Evolutionary conservation across 2,113 vertebrate species (phyloP).

Genomic region (Osmerus mordax): DNA sequence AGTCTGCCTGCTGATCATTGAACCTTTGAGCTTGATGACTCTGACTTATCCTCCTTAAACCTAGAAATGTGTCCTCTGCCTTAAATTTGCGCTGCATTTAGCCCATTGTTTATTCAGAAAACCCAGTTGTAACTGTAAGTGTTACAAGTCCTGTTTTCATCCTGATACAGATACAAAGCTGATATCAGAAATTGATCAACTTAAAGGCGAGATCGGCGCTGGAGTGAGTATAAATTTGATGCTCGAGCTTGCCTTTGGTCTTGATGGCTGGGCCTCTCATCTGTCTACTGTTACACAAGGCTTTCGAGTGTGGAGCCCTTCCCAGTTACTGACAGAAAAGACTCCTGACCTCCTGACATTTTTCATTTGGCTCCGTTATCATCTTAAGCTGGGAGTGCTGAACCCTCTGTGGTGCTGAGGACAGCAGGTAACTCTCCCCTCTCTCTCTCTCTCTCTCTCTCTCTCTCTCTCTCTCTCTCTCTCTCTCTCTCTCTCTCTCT

Average conservation of each 20-base stretch:
- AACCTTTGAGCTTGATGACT: not conserved
- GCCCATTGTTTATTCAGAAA: too few relatives aligned
- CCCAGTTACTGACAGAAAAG: conserved; percentile 46
- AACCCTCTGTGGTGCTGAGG: conserved; percentile 42
- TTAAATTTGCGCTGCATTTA: too few relatives aligned
- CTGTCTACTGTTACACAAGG: conserved; percentile 37
- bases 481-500: conserved; percentile 12
- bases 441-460: conserved; percentile 19
- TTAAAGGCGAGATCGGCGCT: not conserved
- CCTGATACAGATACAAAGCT: not conserved
- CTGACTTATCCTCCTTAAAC: not conserved
- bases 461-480: conserved; percentile 17
- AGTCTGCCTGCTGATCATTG: not conserved
- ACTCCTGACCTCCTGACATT: conserved; percentile 43
- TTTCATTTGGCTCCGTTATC: conserved; percentile 47
- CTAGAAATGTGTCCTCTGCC: too few relatives aligned
- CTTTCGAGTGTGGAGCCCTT: conserved; percentile 42
- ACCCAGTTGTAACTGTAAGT: not conserved
- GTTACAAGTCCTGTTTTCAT: not conserved
- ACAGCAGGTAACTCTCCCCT: conserved; percentile 33
- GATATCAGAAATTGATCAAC: not conserved
- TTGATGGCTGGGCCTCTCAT: conserved; percentile 19
- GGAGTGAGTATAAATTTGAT: not conserved
- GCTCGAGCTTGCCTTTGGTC: conserved; percentile 26
- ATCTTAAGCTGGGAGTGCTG: conserved; percentile 40